Evolutionary conservation across 2,113 vertebrate species (phyloP).

Genomic region (Rhipidura dahli): DNA sequence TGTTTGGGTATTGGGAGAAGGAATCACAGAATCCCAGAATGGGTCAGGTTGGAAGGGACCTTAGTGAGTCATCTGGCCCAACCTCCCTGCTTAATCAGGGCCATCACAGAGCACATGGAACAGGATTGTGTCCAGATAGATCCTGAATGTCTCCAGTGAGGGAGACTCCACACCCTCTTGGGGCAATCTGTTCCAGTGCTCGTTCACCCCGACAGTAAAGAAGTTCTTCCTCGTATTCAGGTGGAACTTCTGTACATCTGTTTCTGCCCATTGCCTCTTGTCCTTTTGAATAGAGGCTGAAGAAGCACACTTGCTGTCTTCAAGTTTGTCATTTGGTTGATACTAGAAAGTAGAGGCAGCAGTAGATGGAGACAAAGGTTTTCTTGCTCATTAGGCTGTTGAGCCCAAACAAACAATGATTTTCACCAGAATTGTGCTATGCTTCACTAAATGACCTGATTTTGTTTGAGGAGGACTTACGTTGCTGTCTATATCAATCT

Average conservation of each 20-base stretch:
- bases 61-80: not conserved
- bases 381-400: not conserved
- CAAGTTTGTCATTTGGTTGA: not conserved
- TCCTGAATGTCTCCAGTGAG: not conserved
- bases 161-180: not conserved
- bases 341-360: not conserved
- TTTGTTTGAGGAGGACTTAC: not conserved
- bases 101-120: not conserved
- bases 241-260: not conserved
- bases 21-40: not conserved
- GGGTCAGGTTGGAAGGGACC: not conserved
- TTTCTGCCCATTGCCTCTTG: not conserved
- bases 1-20: not conserved
- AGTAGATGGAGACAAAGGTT: not conserved
- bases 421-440: not conserved
- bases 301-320: not conserved
- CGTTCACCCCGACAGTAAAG: rapidly evolving
- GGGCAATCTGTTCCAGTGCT: not conserved
- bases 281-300: not conserved
- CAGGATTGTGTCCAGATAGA: not conserved
- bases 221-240: not conserved
- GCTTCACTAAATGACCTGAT: not conserved
- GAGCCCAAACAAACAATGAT: not conserved
- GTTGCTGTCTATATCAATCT: not conserved
- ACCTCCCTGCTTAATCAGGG: not conserved